Percentiles rank a stretch among this genome's conserved stretches.
Evolutionary conservation across 2,797 vertebrate genomes (phyloP).

Genomic region (Novumbra hubbsi): DNA sequence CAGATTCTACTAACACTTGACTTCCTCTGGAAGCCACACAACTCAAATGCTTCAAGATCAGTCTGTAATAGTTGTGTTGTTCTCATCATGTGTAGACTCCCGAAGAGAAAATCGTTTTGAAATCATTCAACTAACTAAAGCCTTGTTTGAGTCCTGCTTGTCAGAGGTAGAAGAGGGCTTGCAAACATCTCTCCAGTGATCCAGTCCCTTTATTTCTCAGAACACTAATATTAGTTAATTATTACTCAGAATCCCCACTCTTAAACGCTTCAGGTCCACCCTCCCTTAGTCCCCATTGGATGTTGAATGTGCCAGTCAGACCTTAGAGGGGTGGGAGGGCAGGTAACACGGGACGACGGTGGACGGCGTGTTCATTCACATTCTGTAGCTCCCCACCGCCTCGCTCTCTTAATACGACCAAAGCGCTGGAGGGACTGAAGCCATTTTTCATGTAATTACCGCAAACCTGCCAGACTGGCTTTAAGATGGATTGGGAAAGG

Average conservation of each 20-base stretch:
- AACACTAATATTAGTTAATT: too few relatives aligned
- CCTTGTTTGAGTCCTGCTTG: neutral
- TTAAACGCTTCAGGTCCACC: neutral
- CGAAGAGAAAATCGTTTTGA: neutral
- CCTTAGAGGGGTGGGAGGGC: neutral
- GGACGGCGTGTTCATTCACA: constrained; percentile 8
- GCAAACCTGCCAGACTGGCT: constrained; percentile 78
- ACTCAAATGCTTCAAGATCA: neutral
- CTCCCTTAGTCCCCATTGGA: neutral
- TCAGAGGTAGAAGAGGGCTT: neutral
- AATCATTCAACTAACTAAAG: neutral
- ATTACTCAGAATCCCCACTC: neutral
- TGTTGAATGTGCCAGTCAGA: neutral
- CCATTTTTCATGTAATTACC: constrained; percentile 77
- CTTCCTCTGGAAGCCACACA: constrained; percentile 54
- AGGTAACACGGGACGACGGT: neutral
- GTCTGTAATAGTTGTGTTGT: neutral
- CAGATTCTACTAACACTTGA: constrained; percentile 59
- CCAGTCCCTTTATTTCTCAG: neutral
- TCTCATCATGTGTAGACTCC: neutral
- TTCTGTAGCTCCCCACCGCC: neutral
- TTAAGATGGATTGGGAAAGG: constrained; percentile 55
- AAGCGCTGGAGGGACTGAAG: constrained; percentile 69
- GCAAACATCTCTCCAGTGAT: neutral
- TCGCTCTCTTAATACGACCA: constrained; percentile 46